These are phyloP conservation scores for Rhamnusium bicolor DNA, from an alignment of 2,888 invertebrate genomes.

Conservation along the genomic window DNA sequence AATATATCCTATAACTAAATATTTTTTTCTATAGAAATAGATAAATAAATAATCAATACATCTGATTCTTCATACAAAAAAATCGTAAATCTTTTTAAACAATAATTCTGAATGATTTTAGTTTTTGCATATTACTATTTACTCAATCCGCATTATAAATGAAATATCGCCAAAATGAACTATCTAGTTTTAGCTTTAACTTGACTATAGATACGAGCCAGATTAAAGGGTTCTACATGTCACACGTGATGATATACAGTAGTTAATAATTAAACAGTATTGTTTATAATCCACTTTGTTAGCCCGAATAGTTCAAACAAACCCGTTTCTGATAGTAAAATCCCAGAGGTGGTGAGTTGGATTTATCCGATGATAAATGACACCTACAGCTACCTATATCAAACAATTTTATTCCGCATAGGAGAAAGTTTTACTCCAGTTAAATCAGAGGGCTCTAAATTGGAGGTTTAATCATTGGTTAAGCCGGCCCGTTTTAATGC, in stretches of 20 bases:
- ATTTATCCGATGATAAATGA: constrained; percentile 2
- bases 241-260: background rate
- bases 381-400: constrained; percentile 1
- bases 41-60: too few species aligned
- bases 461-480: too few species aligned
- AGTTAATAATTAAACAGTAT: background rate
- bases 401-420: background rate
- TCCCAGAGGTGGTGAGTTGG: background rate
- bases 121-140: too few species aligned
- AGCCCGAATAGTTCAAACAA: background rate
- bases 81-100: too few species aligned
- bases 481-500: too few species aligned
- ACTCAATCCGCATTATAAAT: background rate
- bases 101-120: too few species aligned
- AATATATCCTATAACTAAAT: too few species aligned
- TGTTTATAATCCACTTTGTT: constrained; percentile 7
- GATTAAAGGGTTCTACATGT: background rate
- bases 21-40: too few species aligned
- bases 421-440: background rate
- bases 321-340: background rate
- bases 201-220: background rate
- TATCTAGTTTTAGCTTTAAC: background rate
- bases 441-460: background rate
- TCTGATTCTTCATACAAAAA: too few species aligned
- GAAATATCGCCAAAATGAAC: background rate